These are phyloP conservation scores for Myopa tessellatipennis DNA, from an alignment of 2,888 invertebrate species.

Conservation along the genomic window DNA sequence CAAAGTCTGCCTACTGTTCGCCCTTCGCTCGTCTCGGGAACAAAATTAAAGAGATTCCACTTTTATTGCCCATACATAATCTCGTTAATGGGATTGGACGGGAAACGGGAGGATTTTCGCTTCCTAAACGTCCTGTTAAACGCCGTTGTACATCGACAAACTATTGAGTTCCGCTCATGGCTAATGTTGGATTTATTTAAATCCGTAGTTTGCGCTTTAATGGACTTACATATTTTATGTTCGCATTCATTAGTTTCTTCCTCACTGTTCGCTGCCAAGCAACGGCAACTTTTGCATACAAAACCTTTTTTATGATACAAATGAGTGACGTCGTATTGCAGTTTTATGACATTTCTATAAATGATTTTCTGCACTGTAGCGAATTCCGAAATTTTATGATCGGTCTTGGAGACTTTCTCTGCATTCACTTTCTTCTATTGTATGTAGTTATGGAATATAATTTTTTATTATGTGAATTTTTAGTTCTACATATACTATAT, in stretches of 20 bases:
- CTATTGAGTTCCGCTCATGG: slow-evolving; percentile 22
- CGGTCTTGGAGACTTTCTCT: slow-evolving; percentile 8
- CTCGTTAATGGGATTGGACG: slow-evolving; percentile 63
- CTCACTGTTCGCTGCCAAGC: not conserved
- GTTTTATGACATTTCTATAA: slow-evolving; percentile 35
- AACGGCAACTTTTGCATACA: slow-evolving; percentile 34
- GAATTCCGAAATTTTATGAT: slow-evolving; percentile 58
- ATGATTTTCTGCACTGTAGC: slow-evolving; percentile 50
- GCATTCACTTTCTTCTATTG: not conserved
- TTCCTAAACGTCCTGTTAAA: slow-evolving; percentile 19
- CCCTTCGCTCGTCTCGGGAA: not conserved
- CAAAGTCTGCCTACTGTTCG: not conserved
- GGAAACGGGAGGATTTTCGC: slow-evolving; percentile 11
- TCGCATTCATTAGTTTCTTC: slow-evolving; percentile 17
- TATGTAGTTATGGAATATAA: not conserved
- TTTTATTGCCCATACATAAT: slow-evolving; percentile 68
- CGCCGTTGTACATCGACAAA: slow-evolving; percentile 1
- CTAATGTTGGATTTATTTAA: slow-evolving; percentile 52
- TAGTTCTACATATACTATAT: not conserved
- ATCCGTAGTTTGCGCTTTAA: slow-evolving; percentile 67
- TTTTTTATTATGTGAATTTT: not conserved
- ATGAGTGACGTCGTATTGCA: slow-evolving; percentile 29
- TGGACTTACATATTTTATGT: slow-evolving; percentile 60
- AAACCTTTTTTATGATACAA: slow-evolving; percentile 37
- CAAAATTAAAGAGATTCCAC: slow-evolving; percentile 45